phyloP scores from a whole-genome alignment of 2,797 vertebrate species.

The Heliangelus exortis region DNA sequence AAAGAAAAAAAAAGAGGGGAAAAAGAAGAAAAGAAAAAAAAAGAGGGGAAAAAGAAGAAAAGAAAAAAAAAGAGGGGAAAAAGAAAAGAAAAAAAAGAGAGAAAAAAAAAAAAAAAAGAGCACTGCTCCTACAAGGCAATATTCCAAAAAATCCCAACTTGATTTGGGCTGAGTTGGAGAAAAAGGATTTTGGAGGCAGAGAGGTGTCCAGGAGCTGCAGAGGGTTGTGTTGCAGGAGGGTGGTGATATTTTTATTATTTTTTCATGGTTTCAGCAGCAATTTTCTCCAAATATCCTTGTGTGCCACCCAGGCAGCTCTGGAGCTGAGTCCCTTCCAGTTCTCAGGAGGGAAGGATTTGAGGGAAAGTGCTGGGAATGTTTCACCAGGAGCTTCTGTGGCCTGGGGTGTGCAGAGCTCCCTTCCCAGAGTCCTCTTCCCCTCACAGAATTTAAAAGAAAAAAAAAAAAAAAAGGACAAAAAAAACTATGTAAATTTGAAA shows the following conservation, averaged over 20 bases:
- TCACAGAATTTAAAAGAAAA: neutral
- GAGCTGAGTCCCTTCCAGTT: neutral
- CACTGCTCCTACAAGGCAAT: neutral
- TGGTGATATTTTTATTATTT: neutral
- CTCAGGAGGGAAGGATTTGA: neutral
- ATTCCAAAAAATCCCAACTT: neutral
- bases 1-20: too few relatives aligned
- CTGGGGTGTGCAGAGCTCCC: neutral
- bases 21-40: too few relatives aligned
- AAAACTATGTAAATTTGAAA: conserved; percentile 7
- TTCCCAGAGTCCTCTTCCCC: neutral
- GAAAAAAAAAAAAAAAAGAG: too few relatives aligned
- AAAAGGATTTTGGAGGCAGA: neutral
- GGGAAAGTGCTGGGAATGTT: neutral
- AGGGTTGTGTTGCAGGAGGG: rapidly evolving
- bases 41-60: too few relatives aligned
- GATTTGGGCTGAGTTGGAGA: neutral
- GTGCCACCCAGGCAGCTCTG: neutral
- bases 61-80: too few relatives aligned
- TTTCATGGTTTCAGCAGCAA: neutral
- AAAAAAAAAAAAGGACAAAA: too few relatives aligned
- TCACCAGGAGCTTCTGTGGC: neutral
- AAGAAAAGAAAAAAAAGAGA: too few relatives aligned
- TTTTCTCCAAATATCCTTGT: neutral
- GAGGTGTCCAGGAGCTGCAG: neutral